Evolutionary conservation across 2,113 vertebrate genomes (phyloP).

Genomic region (Bambusicola thoracicus): DNA sequence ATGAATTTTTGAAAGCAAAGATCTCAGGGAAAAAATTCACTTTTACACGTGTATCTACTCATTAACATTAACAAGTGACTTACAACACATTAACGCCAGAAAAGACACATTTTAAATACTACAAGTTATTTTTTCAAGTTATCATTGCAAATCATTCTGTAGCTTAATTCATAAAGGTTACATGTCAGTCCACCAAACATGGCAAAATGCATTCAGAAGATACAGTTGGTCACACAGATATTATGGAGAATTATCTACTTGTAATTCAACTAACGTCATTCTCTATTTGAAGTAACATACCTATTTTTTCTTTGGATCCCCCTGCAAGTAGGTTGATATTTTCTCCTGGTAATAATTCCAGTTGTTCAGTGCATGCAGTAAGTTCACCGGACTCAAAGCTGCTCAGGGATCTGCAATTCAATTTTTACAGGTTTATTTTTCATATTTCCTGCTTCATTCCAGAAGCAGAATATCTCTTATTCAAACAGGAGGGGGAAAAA

Average conservation of each 20-base stretch:
- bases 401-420: constrained; percentile 87
- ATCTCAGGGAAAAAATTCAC: not conserved
- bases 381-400: constrained; percentile 93
- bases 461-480: not conserved
- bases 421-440: constrained; percentile 43
- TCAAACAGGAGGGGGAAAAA: too few relatives aligned
- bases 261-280: not conserved
- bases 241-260: not conserved
- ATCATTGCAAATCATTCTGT: not conserved
- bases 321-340: constrained; percentile 89
- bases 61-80: not conserved
- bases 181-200: not conserved
- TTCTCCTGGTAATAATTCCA: constrained; percentile 95
- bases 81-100: not conserved
- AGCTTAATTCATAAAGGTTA: not conserved
- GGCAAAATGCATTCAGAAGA: not conserved
- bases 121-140: not conserved
- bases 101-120: not conserved
- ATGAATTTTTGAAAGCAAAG: not conserved
- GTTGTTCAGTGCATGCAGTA: constrained; percentile 87
- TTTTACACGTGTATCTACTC: not conserved
- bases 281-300: constrained; percentile 57
- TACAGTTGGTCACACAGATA: not conserved
- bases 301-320: constrained; percentile 92
- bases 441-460: not conserved